Evolutionary conservation across 1,140 invertebrate species (phyloP).

Genomic region (Aphelinus certus): DNA sequence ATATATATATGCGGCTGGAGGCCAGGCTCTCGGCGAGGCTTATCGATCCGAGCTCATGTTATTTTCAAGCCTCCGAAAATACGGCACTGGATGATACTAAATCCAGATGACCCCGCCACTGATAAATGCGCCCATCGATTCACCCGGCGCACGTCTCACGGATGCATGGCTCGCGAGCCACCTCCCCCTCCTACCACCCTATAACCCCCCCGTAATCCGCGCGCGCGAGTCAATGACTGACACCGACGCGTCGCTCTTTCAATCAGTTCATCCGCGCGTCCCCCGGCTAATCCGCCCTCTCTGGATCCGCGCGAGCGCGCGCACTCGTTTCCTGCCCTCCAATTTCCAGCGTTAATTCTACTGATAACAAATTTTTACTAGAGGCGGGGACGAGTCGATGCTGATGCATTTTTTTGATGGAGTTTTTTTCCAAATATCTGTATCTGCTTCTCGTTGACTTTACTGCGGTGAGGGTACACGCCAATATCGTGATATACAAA

Average conservation of each 20-base stretch:
- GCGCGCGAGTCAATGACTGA: background rate
- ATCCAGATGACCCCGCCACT: constrained; percentile 35
- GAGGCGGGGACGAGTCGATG: too few relatives aligned
- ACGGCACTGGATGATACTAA: constrained; percentile 39
- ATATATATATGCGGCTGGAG: too few relatives aligned
- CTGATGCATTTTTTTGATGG: too few relatives aligned
- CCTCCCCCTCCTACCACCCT: background rate
- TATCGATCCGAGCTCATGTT: constrained; percentile 40
- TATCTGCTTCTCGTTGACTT: too few relatives aligned
- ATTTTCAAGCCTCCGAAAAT: constrained; percentile 41
- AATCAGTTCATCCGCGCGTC: constrained; percentile 29
- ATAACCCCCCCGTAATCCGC: background rate
- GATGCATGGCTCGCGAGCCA: background rate
- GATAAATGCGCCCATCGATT: constrained; percentile 36
- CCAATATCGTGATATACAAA: too few relatives aligned
- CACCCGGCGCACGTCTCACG: background rate
- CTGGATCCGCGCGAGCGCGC: too few relatives aligned
- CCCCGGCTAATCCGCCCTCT: too few relatives aligned
- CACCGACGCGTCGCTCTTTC: background rate
- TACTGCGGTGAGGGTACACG: too few relatives aligned
- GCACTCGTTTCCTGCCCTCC: too few relatives aligned
- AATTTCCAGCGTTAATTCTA: too few relatives aligned
- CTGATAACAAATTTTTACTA: too few relatives aligned
- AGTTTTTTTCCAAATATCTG: too few relatives aligned
- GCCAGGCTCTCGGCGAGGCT: background rate